phyloP scores from a whole-genome alignment of 2,113 vertebrate species.

The Drymodes brunneopygia region DNA sequence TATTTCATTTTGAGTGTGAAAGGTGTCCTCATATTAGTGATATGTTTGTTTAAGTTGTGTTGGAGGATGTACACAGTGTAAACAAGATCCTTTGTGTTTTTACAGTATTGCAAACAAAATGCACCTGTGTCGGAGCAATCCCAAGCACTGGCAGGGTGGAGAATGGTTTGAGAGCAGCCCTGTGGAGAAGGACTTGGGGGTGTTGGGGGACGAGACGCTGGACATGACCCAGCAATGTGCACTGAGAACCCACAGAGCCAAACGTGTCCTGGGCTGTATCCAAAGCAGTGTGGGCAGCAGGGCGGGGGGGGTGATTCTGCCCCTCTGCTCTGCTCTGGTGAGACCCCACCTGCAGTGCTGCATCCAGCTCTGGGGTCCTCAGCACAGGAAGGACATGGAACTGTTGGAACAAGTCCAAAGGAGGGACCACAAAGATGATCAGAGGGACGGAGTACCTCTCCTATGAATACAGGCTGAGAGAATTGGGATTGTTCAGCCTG shows the following conservation, averaged over 20 bases:
- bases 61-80: not conserved
- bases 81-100: not conserved
- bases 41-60: fast-evolving
- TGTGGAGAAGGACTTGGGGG: not conserved
- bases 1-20: not conserved
- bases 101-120: not conserved
- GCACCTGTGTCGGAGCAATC: not conserved
- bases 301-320: not conserved
- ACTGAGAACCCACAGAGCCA: not conserved
- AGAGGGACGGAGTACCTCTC: not conserved
- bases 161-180: not conserved
- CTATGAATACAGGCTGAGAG: not conserved
- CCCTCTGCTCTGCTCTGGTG: not conserved
- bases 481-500: not conserved
- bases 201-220: not conserved
- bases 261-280: fast-evolving
- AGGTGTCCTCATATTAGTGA: not conserved
- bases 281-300: not conserved
- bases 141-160: not conserved
- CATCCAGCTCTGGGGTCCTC: fast-evolving
- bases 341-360: not conserved
- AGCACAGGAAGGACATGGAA: fast-evolving
- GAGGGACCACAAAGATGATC: not conserved
- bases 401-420: not conserved
- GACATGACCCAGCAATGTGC: fast-evolving